These are phyloP conservation scores for Macropodus opercularis DNA, from an alignment of 2,797 vertebrate species.

Conservation along the genomic window DNA sequence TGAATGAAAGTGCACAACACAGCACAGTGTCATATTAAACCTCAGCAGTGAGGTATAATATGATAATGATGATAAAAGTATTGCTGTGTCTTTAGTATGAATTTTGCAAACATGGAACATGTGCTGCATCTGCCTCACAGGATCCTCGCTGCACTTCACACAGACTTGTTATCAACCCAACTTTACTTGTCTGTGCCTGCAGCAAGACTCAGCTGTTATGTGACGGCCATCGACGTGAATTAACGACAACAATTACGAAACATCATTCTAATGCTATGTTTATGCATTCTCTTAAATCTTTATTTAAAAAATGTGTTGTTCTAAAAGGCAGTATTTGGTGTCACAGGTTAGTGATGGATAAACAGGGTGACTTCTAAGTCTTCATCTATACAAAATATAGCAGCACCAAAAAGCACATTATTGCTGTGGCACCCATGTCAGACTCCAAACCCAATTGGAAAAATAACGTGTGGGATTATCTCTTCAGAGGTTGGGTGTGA, in stretches of 20 bases:
- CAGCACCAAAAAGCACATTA: conserved; percentile 17
- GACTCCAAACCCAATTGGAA: conserved; percentile 7
- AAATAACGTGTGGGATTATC: conserved; percentile 42
- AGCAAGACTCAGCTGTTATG: background rate
- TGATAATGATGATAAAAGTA: background rate
- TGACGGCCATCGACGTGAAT: background rate
- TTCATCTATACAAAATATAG: conserved; percentile 5
- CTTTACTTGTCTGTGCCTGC: background rate
- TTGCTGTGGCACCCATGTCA: conserved; percentile 4
- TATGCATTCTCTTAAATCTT: too few relatives aligned
- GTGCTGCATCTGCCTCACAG: too few relatives aligned
- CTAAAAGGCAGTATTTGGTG: background rate
- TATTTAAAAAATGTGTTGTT: too few relatives aligned
- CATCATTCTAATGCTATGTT: too few relatives aligned
- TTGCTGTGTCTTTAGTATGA: too few relatives aligned
- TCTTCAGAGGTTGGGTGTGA: conserved; percentile 44
- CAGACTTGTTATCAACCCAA: too few relatives aligned
- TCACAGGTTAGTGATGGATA: conserved; percentile 1
- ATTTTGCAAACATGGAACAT: too few relatives aligned
- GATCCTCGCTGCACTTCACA: background rate
- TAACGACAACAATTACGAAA: background rate
- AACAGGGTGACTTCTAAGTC: background rate
- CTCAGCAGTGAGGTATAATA: background rate
- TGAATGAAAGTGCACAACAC: too few relatives aligned
- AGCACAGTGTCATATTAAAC: too few relatives aligned